Base-by-base conservation (phyloP, 2,113 vertebrate species). In the Lasiurus cinereus region DNA sequence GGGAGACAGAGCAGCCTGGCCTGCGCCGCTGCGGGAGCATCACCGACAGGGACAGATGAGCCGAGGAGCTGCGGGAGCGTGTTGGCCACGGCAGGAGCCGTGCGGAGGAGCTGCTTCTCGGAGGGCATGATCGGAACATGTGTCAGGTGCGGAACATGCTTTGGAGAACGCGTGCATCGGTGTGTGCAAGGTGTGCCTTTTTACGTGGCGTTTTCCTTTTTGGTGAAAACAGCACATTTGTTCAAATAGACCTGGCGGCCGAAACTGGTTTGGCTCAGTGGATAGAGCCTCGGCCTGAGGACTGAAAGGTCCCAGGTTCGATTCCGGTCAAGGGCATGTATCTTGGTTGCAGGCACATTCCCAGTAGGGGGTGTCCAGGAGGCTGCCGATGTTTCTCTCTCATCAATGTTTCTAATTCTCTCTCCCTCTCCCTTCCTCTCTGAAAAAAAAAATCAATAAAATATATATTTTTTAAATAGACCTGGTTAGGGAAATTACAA, bases 1-100 rank as follows among this genome's bases (percentile, higher is more conserved):
- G 27, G 54, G 52, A 94, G 74, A 97, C 94, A 94, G 83, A 94
- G 90, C 46, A 94, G 39, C n/a, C 83, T 82, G 19, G 52, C 36
- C 46, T 52, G 91, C 67, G 52, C 88, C 36, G 79, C 85, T 77
- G 83, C n/a, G 83, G 91, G 91, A 94, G 48, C 50, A 46, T 92
- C 89, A 73, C 36, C 36, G 94, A 93, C 64, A 78, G 82, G 91
- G 95, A 97, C 93, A 97, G 90, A 97, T 90, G 94, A 82, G 72
- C 91, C 94, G 94, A 96, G 96, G 95, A 93, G 66, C 80, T 80
- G 69, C 52, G 83, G 52, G 31, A 39, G 39, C 39, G 27, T 79
- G 8, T 16, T 80, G 79, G 92, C 83, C 84, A 90, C 59, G 36
- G 22, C 74, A 69, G 4, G 73, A 93, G 43, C 8, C 89, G 9